phyloP scores from a whole-genome alignment of 2,888 invertebrate genomes.

The Nezara viridula region DNA sequence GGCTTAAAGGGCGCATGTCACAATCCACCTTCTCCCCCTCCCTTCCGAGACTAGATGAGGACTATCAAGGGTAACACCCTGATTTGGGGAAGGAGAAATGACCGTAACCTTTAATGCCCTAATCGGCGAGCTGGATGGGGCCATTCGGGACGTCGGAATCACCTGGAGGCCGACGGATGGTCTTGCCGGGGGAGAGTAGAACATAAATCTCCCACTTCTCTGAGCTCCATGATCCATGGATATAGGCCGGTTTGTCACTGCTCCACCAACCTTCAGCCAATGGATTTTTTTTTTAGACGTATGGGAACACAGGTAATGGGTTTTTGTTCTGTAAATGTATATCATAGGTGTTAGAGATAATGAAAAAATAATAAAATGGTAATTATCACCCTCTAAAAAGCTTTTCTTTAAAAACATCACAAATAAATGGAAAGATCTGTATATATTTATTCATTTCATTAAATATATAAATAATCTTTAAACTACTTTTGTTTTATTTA shows the following conservation, averaged over 20 bases:
- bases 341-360: not conserved
- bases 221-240: conserved; percentile 14
- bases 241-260: not conserved
- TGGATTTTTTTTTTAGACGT: not conserved
- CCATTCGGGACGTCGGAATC: conserved; percentile 23
- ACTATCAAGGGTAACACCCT: conserved; percentile 16
- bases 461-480: too few relatives aligned
- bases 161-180: conserved; percentile 14
- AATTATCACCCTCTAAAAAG: too few relatives aligned
- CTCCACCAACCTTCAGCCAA: not conserved
- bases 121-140: conserved; percentile 14
- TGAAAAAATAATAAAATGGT: not conserved
- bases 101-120: conserved; percentile 40
- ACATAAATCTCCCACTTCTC: not conserved
- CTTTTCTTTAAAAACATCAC: too few relatives aligned
- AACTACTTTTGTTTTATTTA: too few relatives aligned
- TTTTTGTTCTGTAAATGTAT: not conserved
- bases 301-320: not conserved
- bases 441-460: too few relatives aligned
- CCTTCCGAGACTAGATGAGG: not conserved
- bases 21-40: not conserved
- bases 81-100: conserved; percentile 26
- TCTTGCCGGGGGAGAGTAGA: not conserved
- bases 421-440: too few relatives aligned
- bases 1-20: not conserved